Base-by-base conservation (phyloP, 1,140 invertebrate genomes). In the Vanessa atalanta region DNA sequence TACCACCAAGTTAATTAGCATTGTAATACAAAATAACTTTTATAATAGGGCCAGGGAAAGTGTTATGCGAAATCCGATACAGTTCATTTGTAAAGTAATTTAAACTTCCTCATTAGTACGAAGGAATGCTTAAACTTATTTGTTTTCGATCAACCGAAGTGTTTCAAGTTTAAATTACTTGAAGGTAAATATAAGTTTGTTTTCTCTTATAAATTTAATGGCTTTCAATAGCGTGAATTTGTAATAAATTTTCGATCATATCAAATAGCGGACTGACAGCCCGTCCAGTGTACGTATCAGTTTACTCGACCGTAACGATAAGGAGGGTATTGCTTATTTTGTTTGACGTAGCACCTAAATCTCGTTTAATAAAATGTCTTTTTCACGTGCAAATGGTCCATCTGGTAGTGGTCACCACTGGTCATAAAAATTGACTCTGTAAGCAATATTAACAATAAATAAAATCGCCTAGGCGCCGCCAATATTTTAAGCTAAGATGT, bases 91-190 rank as follows among this genome's bases (percentile, higher is more conserved):
- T 72, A 68, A 79, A 77, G 78, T 79, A 77, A 79, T 79, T 79
- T 75, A 79, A 79, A 76, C 75, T 79, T 75, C 47, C 78, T 77
- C 78, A 79, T 79, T 79, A 79, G 72, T 53, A 76, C 14, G 48
- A 51, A 47, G 73, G 73, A 77, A 75, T 77, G 72, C 70, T 77
- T 13, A n/a, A 75, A 77, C 72, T 77, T 79, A 70, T 74, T 77
- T 77, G 72, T 73, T 79, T 79, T 73, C 75, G 69, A 79, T 79
- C 78, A 71, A 63, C 69, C 70, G 31, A 77, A 79, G 69, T 66
- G 73, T 61, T 66, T 66, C 72, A 79, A 79, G 68, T 79, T 79
- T 43, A 72, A 76, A 79, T 77, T 79, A 76, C 77, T 76, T 79
- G 71, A 73, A 72, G 68, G 67, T 70, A 60, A 66, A 63, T 75